These are phyloP conservation scores for Parthenolecanium corni DNA, from an alignment of 2,888 invertebrate genomes.

Conservation along the genomic window DNA sequence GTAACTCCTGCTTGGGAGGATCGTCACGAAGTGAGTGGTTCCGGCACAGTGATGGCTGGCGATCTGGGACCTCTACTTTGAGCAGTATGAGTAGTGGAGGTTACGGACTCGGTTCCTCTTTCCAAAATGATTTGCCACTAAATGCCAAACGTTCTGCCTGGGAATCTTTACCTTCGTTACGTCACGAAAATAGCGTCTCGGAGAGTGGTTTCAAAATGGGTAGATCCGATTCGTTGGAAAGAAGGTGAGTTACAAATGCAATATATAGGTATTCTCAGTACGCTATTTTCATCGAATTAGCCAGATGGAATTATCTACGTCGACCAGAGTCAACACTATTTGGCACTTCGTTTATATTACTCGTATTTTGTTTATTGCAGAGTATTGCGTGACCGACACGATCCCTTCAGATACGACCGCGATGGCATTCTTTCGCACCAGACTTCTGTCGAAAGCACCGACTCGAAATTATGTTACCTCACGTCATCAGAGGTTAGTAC, in stretches of 20 bases:
- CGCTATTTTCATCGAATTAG: no score
- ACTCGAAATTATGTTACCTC: constrained; percentile 83
- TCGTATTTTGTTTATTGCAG: constrained; percentile 42
- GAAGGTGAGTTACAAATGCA: constrained; percentile 48
- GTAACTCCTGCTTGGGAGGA: constrained; percentile 80
- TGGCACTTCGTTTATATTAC: not conserved
- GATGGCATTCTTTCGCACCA: constrained; percentile 76
- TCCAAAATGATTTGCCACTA: constrained; percentile 36
- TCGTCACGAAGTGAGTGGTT: constrained; percentile 81
- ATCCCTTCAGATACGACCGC: constrained; percentile 76
- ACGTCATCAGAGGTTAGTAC: constrained; percentile 86
- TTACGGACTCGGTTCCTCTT: constrained; percentile 38
- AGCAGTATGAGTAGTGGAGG: constrained; percentile 44
- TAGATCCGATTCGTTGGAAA: constrained; percentile 74
- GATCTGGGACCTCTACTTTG: constrained; percentile 58
- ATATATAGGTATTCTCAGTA: no score
- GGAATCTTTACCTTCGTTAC: constrained; percentile 74
- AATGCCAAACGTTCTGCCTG: constrained; percentile 67
- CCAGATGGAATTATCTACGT: constrained; percentile 30
- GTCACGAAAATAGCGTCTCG: constrained; percentile 68
- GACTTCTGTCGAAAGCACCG: constrained; percentile 86
- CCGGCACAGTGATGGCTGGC: constrained; percentile 81
- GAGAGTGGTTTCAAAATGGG: constrained; percentile 79
- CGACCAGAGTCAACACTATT: not conserved
- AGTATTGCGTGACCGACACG: constrained; percentile 76